Evolutionary conservation across 2,888 invertebrate species (phyloP).

Genomic region (Pandemis heparana): DNA sequence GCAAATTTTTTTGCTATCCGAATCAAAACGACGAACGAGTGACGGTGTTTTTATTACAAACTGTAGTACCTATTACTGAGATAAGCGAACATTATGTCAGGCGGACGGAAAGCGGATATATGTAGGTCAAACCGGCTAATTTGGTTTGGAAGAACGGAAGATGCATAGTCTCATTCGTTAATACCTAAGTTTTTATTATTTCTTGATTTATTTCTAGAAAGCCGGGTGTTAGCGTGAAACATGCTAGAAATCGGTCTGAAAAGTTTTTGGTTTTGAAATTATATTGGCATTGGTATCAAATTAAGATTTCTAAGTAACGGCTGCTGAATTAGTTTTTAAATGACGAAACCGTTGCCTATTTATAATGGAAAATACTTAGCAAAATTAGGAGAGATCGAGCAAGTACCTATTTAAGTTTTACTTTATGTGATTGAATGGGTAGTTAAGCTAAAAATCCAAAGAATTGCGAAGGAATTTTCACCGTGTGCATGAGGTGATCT

Average conservation of each 20-base stretch:
- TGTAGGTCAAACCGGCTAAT: neutral
- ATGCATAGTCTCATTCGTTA: neutral
- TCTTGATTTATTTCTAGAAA: neutral
- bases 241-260: neutral
- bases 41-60: neutral
- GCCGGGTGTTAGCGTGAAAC: neutral
- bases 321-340: conserved; percentile 1
- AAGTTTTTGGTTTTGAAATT: conserved; percentile 8
- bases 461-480: too few species aligned
- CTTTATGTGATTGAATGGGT: too few species aligned
- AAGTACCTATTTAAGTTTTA: too few species aligned
- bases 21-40: too few species aligned
- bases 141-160: neutral
- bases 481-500: too few species aligned
- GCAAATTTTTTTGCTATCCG: too few species aligned
- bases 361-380: neutral
- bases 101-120: neutral
- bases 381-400: too few species aligned
- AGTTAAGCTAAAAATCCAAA: too few species aligned
- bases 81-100: neutral
- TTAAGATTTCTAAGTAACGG: conserved; percentile 4
- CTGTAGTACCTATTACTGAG: neutral
- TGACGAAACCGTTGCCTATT: neutral
- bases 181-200: too few species aligned
- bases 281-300: neutral